Percentiles rank a stretch among this genome's conserved stretches.
Conservation (phyloP, 1,140 invertebrate species). For the Copidosoma floridanum region DNA sequence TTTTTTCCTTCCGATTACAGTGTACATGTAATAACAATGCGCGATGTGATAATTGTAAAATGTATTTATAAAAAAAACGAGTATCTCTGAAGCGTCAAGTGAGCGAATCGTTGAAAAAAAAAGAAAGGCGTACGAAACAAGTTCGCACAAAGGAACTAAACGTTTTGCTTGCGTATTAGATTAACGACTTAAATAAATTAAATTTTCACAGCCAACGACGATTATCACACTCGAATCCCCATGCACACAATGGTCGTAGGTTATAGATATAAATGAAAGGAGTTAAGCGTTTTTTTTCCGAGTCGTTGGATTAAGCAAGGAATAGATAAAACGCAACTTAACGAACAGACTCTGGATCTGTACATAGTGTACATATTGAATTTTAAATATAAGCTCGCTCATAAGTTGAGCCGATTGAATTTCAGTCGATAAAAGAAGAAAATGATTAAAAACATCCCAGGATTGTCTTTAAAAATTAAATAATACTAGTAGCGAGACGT, state of each 20-base stretch:
- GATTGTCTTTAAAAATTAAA: constrained; percentile 52
- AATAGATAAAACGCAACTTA: constrained; percentile 18
- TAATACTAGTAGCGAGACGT: constrained; percentile 23
- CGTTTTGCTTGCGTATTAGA: constrained; percentile 29
- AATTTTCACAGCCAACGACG: constrained; percentile 37
- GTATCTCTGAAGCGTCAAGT: not conserved
- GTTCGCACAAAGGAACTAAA: constrained; percentile 35
- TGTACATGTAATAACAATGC: too few species aligned
- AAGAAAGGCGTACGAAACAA: constrained; percentile 27
- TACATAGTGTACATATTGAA: constrained; percentile 53
- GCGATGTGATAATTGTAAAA: constrained; percentile 42
- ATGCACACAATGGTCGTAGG: not conserved
- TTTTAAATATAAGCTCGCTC: constrained; percentile 26
- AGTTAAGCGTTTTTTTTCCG: too few species aligned
- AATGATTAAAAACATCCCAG: too few species aligned
- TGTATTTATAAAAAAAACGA: constrained; percentile 19
- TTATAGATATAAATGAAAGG: not conserved
- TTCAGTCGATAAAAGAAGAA: constrained; percentile 38
- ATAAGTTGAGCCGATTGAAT: constrained; percentile 33
- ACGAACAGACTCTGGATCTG: constrained; percentile 31
- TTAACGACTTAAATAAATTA: constrained; percentile 40
- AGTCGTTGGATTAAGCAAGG: too few species aligned
- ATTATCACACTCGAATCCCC: not conserved
- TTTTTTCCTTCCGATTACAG: constrained; percentile 25
- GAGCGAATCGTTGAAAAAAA: constrained; percentile 4